Base-by-base conservation (phyloP, 2,888 invertebrate genomes). In the Steromphala cineraria region DNA sequence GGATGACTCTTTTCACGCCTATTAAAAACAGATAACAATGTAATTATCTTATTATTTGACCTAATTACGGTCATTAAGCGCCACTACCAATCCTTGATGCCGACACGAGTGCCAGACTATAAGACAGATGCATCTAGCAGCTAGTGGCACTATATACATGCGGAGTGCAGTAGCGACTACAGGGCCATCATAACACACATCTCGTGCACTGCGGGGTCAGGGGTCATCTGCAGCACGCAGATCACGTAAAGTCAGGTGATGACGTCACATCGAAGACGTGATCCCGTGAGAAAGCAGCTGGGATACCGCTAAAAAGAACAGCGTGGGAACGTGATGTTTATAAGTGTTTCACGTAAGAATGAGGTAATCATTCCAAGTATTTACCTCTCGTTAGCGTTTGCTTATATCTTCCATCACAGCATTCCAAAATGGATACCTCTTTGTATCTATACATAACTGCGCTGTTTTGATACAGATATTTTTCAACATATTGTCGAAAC, bases 211-310 rank as follows among this genome's bases (percentile, higher is more conserved):
- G 24, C 24, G 21, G 5, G 62, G 62, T 62, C 62, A 28, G 62
- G 28, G 62, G 62, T 62, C 21, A 62, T 13, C 24, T 21, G 62
- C 62, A 28, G 62, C 62, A 62, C 62, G 62, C 62, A 28, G 62
- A 62, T 28, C 24, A 62, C 62, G 62, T 62, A 28, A 62, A 62
- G n/a, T n/a, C 28, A 24, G 62, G 24, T 28, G 28, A 28, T 62
- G 62, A 62, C 62, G 62, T 62, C 62, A 62, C 15, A 62, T 2
- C 17, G 17, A 62, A 62, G 62, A 62, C 62, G 62, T 62, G 62
- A 62, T 62, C 62, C 62, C 62, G 62, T 62, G 62, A 62, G 62
- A 62, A 62, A 62, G 62, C 62, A 62, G 62, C 62, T 62, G 62
- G 62, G 24, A 28, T 21, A 62, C 62, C 62, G 62, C 62, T 62